A percentile compares a stretch with the other conserved stretches of the same genome.
Conservation (phyloP, 2,113 vertebrate species). For the Atrichornis clamosus region DNA sequence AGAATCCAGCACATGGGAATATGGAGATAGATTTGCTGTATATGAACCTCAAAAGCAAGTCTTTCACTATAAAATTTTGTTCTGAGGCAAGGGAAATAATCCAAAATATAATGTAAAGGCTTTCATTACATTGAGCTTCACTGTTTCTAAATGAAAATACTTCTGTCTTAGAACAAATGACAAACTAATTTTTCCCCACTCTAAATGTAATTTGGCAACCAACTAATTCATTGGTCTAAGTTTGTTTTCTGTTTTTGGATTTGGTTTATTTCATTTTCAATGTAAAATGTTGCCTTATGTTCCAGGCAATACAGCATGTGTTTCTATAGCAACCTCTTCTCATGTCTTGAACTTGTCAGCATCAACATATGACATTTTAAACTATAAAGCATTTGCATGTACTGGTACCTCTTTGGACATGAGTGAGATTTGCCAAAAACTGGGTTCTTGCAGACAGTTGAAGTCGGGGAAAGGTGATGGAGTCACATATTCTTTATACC, state of each 20-base stretch:
- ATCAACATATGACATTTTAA: conserved; percentile 33
- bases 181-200: not conserved
- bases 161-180: not conserved
- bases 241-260: not conserved
- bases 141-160: not conserved
- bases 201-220: not conserved
- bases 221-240: not conserved
- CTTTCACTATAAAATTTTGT: not conserved
- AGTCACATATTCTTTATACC: not conserved
- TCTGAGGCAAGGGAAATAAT: not conserved
- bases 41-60: not conserved
- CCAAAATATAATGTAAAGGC: not conserved
- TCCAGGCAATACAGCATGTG: not conserved
- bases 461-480: not conserved
- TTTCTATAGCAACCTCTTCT: conserved; percentile 63
- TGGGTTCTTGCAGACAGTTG: not conserved
- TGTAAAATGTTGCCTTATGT: conserved; percentile 30
- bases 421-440: not conserved
- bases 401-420: not conserved
- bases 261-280: not conserved
- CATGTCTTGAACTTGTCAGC: conserved; percentile 49
- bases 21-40: not conserved
- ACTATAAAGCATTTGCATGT: not conserved
- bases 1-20: not conserved
- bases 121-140: not conserved